Conservation (phyloP, 2,797 vertebrate species). For the Cichlasoma orientale region DNA sequence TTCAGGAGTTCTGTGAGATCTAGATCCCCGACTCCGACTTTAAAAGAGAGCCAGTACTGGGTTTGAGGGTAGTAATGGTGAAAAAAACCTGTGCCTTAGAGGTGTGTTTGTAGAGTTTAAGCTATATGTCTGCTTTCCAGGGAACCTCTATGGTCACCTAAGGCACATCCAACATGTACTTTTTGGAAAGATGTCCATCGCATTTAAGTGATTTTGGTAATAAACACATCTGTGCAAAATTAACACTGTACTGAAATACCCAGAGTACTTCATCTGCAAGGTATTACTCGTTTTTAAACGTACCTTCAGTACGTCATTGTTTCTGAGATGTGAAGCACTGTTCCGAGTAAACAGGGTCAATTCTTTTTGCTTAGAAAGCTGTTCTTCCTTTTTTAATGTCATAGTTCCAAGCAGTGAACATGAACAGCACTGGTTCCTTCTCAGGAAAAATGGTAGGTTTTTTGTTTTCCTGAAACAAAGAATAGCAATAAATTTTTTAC, state of each 20-base stretch:
- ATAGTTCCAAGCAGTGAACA: background rate
- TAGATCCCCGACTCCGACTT: constrained; percentile 77
- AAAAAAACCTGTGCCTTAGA: constrained; percentile 65
- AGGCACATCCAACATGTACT: constrained; percentile 21
- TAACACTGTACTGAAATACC: background rate
- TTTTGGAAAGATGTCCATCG: background rate
- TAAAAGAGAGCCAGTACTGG: constrained; percentile 88
- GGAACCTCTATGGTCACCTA: background rate
- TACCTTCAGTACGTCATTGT: no score
- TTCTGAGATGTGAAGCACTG: background rate
- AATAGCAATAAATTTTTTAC: background rate
- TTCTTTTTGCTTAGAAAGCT: background rate
- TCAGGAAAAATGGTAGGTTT: background rate
- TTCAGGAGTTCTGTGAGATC: constrained; percentile 61
- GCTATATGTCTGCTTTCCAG: background rate
- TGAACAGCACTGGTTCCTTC: background rate
- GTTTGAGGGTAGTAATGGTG: constrained; percentile 75
- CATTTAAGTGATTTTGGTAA: constrained; percentile 3
- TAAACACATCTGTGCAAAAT: constrained; percentile 7
- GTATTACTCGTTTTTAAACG: background rate
- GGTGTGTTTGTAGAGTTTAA: constrained; percentile 17
- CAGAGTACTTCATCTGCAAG: background rate
- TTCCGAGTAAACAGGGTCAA: background rate
- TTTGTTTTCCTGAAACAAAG: background rate
- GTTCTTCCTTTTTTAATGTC: background rate